Evolutionary conservation across 2,888 invertebrate species (phyloP).

Genomic region (Escarpia spicata): DNA sequence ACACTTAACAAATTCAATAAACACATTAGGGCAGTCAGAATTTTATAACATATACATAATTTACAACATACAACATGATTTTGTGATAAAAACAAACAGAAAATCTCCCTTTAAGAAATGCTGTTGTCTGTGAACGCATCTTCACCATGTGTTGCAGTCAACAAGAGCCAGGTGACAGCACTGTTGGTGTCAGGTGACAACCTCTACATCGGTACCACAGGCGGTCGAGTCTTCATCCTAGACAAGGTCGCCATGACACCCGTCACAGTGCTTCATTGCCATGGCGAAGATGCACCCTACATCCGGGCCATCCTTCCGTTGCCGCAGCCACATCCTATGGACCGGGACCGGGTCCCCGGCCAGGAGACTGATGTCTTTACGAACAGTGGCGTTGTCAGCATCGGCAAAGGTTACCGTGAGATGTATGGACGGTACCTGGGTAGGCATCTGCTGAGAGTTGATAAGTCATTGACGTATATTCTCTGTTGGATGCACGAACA

Average conservation of each 20-base stretch:
- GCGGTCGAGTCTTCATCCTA: conserved; percentile 92
- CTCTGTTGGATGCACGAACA: conserved; percentile 23
- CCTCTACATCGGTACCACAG: conserved; percentile 90
- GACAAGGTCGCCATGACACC: conserved; percentile 83
- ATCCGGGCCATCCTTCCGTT: conserved; percentile 37
- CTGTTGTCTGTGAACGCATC: not conserved
- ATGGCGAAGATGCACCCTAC: conserved; percentile 38
- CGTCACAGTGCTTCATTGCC: conserved; percentile 83
- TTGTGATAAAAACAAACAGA: too few species aligned
- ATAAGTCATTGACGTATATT: conserved; percentile 22
- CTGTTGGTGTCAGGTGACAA: conserved; percentile 71
- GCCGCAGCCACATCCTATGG: not conserved
- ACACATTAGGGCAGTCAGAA: too few species aligned
- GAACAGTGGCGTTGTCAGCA: conserved; percentile 29
- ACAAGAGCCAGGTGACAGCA: conserved; percentile 74
- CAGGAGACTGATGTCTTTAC: not conserved
- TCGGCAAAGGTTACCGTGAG: conserved; percentile 38
- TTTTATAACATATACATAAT: too few species aligned
- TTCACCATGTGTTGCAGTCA: conserved; percentile 51
- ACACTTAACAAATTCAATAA: too few species aligned
- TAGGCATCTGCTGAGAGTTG: not conserved
- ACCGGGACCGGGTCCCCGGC: not conserved
- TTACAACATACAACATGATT: too few species aligned
- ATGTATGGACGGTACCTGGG: conserved; percentile 22
- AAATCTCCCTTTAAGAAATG: not conserved